Evolutionary conservation across 2,113 vertebrate species (phyloP), one percentile per base, ranked within the genome.

Genomic region (Callipepla californica): DNA sequence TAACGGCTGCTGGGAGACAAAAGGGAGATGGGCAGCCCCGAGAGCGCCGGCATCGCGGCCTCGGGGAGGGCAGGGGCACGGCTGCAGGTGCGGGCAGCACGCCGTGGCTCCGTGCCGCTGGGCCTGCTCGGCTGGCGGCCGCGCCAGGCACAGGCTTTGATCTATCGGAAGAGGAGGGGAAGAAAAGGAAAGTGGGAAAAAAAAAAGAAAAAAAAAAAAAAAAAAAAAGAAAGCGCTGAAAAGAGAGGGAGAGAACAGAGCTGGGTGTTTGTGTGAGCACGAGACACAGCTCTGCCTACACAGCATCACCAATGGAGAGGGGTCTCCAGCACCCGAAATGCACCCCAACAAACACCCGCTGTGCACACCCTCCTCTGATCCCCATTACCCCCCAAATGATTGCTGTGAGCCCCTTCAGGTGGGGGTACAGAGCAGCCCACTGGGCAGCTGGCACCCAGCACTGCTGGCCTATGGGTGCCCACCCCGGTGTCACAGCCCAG

Each of bases 1-100:
- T 96, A 99, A 97, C 94, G 98, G 98, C 98, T 99, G 98, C 92
- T 69, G 78, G 91, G 83, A 94, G 96, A 94, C 96, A 97, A 95
- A 96, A 95, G 85, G 98, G 97, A 95, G 79, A 95, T 91, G 96
- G 89, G 89, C 91, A 3, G 79, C 87, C 86, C 4, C 8, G 6
- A 95, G 79, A 95, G 40, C 85, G 19, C 80, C 92, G 32, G 84
- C 87, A 69, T 57, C 7, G 86, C 51, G 89, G 26, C 77, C 80
- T 78, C 1, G 28, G 72, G 66, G 72, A 32, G 75, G 38, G 69
- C 67, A 34, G 45, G 65, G 59, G 50, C 61, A 40, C 61, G 9
- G 61, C 36, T 40, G 36, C 59, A 25, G 59, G 36, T 40, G 61
- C 3, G 45, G 23, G 91, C 17, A 7, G n/a, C 44, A 61, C 2